These are phyloP conservation scores for Parasteatoda lunata DNA, from an alignment of 2,888 invertebrate genomes.

Conservation along the genomic window DNA sequence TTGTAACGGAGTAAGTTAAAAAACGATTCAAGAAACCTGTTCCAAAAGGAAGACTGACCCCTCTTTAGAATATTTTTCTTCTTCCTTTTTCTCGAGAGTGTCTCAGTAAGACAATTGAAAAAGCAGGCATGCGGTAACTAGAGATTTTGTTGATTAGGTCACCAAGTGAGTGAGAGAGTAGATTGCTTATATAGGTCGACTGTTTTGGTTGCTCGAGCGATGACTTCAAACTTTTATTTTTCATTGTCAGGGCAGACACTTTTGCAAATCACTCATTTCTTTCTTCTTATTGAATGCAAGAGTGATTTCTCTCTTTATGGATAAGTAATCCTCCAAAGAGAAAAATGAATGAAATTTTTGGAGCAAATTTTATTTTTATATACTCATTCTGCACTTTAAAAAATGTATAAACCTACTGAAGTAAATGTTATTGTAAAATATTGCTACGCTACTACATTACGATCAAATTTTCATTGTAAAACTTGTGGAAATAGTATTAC, in stretches of 20 bases:
- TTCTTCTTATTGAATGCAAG: not conserved
- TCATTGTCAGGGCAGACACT: not conserved
- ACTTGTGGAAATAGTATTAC: too few relatives aligned
- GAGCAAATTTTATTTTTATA: too few relatives aligned
- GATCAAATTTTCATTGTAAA: too few relatives aligned
- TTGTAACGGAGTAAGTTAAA: not conserved
- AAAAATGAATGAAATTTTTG: too few relatives aligned
- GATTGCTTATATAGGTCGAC: constrained; percentile 40
- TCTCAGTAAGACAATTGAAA: constrained; percentile 31
- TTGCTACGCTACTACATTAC: too few relatives aligned
- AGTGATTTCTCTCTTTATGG: not conserved
- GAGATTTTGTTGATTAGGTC: constrained; percentile 26
- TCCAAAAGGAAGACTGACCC: constrained; percentile 21
- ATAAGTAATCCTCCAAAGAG: not conserved
- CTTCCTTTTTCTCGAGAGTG: constrained; percentile 4
- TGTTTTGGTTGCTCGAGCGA: not conserved
- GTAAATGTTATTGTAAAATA: too few relatives aligned
- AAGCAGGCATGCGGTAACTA: constrained; percentile 46
- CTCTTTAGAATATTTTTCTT: constrained; percentile 1
- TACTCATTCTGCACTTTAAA: too few relatives aligned
- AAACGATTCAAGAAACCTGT: constrained; percentile 11
- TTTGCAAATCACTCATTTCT: not conserved
- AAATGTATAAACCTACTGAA: too few relatives aligned
- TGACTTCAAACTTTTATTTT: constrained; percentile 5
- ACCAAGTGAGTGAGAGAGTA: constrained; percentile 20